phyloP scores from a whole-genome alignment of 2,888 invertebrate species.

The Drosophila atripex region DNA sequence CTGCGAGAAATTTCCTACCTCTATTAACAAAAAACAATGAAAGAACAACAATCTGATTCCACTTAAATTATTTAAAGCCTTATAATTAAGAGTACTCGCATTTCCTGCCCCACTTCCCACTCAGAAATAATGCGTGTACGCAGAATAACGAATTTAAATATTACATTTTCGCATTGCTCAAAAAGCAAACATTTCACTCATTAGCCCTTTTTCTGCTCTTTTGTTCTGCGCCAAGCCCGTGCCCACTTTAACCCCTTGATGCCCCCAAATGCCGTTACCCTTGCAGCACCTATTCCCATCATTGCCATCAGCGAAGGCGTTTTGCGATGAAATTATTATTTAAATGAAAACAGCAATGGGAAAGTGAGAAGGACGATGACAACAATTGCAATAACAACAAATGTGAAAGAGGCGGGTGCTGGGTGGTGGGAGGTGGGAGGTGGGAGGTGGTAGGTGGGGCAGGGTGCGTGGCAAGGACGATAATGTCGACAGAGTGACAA shows the following conservation, averaged over 20 bases:
- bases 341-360: slow-evolving; percentile 73
- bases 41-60: background rate
- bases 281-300: slow-evolving; percentile 1
- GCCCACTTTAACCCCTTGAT: slow-evolving; percentile 23
- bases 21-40: background rate
- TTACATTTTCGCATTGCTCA: slow-evolving; percentile 21
- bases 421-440: background rate
- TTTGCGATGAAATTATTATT: slow-evolving; percentile 80
- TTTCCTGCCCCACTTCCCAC: background rate
- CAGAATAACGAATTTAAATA: slow-evolving; percentile 25
- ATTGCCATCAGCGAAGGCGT: slow-evolving; percentile 54
- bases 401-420: background rate
- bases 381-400: slow-evolving; percentile 48
- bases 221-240: slow-evolving; percentile 1
- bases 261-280: background rate
- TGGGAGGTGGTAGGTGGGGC: background rate
- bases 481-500: slow-evolving; percentile 52
- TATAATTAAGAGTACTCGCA: background rate
- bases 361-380: slow-evolving; percentile 44
- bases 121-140: slow-evolving; percentile 21
- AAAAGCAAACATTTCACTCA: slow-evolving; percentile 44
- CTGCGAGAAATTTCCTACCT: too few relatives aligned
- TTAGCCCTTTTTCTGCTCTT: slow-evolving; percentile 37
- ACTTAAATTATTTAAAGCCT: background rate
- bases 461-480: slow-evolving; percentile 41